Evolutionary conservation across 1,140 invertebrate species (phyloP).

Genomic region (Ooceraea biroi): DNA sequence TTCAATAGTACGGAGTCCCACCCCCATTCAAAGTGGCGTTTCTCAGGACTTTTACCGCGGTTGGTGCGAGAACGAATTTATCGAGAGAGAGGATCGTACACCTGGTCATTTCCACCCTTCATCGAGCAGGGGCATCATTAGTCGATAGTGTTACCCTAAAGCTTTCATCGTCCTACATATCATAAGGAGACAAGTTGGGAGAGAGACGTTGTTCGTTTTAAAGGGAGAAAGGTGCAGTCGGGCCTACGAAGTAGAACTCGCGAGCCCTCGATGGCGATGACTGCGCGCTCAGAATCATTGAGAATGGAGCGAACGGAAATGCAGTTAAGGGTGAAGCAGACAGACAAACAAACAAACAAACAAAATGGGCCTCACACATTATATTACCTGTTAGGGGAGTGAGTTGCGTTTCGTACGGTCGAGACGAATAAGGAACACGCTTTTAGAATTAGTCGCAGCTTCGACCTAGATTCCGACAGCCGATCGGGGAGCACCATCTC

Average conservation of each 20-base stretch:
- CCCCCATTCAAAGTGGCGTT: conserved; percentile 35
- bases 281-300: conserved; percentile 26
- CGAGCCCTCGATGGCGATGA: conserved; percentile 14
- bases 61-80: conserved; percentile 22
- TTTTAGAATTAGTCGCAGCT: conserved; percentile 72
- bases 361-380: conserved; percentile 62
- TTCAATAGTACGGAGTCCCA: background rate
- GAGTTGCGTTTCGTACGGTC: conserved; percentile 51
- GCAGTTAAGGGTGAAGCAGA: conserved; percentile 58
- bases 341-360: conserved; percentile 45
- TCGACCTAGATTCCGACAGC: conserved; percentile 67
- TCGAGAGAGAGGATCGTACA: conserved; percentile 36
- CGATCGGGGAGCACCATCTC: conserved; percentile 48
- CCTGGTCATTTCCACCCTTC: conserved; percentile 66
- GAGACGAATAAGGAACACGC: conserved; percentile 68
- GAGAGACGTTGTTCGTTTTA: conserved; percentile 53
- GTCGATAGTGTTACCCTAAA: conserved; percentile 71
- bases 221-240: conserved; percentile 32
- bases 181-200: conserved; percentile 68
- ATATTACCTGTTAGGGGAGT: conserved; percentile 66
- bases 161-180: conserved; percentile 81
- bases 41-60: conserved; percentile 1
- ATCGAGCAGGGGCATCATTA: conserved; percentile 68
- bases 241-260: conserved; percentile 69
- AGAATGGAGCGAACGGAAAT: conserved; percentile 33